Evolutionary conservation across 1,140 invertebrate species (phyloP).

Genomic region (Leptinotarsa texana): DNA sequence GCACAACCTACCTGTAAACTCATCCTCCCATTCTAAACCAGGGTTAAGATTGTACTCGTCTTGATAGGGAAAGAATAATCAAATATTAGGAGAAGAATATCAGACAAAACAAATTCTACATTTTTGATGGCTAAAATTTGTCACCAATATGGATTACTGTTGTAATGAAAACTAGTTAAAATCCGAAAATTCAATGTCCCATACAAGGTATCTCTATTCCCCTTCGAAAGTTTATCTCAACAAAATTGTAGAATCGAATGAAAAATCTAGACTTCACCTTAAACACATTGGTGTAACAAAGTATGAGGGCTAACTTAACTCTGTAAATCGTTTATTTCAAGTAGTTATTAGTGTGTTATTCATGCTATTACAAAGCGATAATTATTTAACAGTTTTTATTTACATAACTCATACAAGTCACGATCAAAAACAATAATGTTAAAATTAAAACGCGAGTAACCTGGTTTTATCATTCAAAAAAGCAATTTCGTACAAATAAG

Average conservation of each 20-base stretch:
- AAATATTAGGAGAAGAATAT: slow-evolving; percentile 36
- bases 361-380: slow-evolving; percentile 18
- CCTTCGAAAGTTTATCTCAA: neutral
- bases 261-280: neutral
- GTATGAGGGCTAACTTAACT: no score
- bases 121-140: slow-evolving; percentile 23
- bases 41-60: slow-evolving; percentile 98
- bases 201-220: neutral
- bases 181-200: neutral
- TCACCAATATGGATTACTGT: neutral
- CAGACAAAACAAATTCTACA: slow-evolving; percentile 5
- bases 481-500: slow-evolving; percentile 15
- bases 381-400: slow-evolving; percentile 10
- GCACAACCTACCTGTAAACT: slow-evolving; percentile 95
- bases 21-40: slow-evolving; percentile 99
- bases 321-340: no score
- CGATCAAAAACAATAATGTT: neutral
- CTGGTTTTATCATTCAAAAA: neutral
- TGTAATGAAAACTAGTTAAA: neutral
- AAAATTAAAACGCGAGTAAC: neutral
- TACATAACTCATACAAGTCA: slow-evolving; percentile 6
- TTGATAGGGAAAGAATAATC: slow-evolving; percentile 64
- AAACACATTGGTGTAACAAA: neutral
- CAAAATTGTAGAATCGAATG: slow-evolving; percentile 3
- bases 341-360: slow-evolving; percentile 1